Evolutionary conservation across 2,888 invertebrate species (phyloP), one percentile per base, ranked within the genome.

Genomic region (Metacarcinus magister): DNA sequence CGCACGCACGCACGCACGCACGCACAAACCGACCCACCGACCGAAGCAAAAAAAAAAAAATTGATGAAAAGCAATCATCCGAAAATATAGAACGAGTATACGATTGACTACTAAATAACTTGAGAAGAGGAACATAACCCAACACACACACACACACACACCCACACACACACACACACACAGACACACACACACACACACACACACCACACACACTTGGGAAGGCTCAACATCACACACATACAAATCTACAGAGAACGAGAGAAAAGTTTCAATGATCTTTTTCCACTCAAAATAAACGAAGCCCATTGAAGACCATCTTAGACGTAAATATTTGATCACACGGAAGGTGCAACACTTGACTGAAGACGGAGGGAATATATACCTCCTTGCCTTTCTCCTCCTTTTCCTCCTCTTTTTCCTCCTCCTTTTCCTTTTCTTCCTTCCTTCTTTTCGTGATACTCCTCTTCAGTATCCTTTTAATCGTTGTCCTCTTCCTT

Each of bases 111-210:
- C n/a, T n/a, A n/a, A n/a, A n/a, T n/a, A n/a, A n/a, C n/a, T n/a
- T n/a, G n/a, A n/a, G n/a, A n/a, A n/a, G n/a, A n/a, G n/a, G n/a
- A n/a, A 67, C 67, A 67, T 23, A 67, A 4, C 10, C 19, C 10
- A 19, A 67, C 67, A 67, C 67, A 67, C 67, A 67, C 67, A 67
- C 67, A 67, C 67, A 19, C 67, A 67, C 67, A n/a, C 67, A 67
- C 67, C 4, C 67, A 67, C 67, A 67, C 67, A 67, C 67, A 67
- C 67, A 67, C 67, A 67, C 67, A 67, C 67, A 67, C 67, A 67
- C 67, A 67, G 23, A 67, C 67, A 67, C 67, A 67, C 67, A 67
- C 67, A 67, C 67, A 54, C 67, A 67, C 67, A 67, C 67, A 67
- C 67, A 67, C 67, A 67, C 67, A 67, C 67, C 19, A n/a, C n/a